Evolutionary conservation across 2,888 invertebrate species (phyloP).

Genomic region (Aproaerema taeniolella): DNA sequence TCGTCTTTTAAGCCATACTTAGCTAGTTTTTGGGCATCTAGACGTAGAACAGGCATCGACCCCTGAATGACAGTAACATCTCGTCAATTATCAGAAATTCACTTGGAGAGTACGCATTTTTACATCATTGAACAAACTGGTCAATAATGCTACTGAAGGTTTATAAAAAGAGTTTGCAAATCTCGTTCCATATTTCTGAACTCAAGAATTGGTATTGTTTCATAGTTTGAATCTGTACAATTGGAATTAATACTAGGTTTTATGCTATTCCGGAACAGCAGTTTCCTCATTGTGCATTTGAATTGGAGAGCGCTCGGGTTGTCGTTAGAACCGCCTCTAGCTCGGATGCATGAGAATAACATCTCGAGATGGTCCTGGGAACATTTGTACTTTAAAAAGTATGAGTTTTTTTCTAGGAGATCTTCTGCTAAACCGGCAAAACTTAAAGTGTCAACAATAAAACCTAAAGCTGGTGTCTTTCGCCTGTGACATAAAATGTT

Average conservation of each 20-base stretch:
- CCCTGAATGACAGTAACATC: too few relatives aligned
- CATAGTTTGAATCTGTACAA: too few relatives aligned
- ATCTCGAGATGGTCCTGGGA: constrained; percentile 10
- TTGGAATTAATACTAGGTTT: constrained; percentile 4
- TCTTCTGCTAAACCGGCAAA: constrained; percentile 5
- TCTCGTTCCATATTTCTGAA: too few relatives aligned
- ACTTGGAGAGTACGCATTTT: too few relatives aligned
- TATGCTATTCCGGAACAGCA: constrained; percentile 5
- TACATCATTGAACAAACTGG: too few relatives aligned
- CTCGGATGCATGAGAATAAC: background rate
- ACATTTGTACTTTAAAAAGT: constrained; percentile 8
- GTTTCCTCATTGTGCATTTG: constrained; percentile 1
- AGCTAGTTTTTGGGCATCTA: too few relatives aligned
- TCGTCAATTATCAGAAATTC: too few relatives aligned
- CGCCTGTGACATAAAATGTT: constrained; percentile 2
- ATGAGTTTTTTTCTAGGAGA: constrained; percentile 3
- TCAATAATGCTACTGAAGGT: too few relatives aligned
- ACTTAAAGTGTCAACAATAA: constrained; percentile 8
- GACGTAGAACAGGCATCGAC: too few relatives aligned
- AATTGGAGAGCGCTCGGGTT: background rate
- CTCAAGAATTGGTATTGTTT: too few relatives aligned
- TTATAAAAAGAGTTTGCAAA: too few relatives aligned
- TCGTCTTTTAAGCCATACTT: too few relatives aligned
- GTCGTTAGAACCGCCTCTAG: background rate
- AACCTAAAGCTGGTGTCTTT: constrained; percentile 8